Evolutionary conservation across 35 echinoderm and acorn worm species (phyloP).

Genomic region (Acanthaster planci): DNA sequence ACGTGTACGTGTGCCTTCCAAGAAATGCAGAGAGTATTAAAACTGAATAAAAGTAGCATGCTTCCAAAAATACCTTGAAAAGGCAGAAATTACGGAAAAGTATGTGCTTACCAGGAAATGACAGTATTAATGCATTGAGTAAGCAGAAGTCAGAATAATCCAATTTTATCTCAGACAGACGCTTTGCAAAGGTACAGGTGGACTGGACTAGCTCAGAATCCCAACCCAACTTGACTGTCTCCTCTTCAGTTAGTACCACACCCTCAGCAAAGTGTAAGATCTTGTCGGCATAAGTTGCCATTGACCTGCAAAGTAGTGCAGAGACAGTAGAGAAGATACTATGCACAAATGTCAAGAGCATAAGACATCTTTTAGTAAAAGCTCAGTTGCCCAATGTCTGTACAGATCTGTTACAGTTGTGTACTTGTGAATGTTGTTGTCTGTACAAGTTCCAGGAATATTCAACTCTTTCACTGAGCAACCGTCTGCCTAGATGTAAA

Average conservation of each 20-base stretch:
- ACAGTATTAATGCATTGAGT: slow-evolving; percentile 52
- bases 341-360: neutral
- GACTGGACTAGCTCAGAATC: slow-evolving; percentile 38
- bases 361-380: too few species aligned
- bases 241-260: slow-evolving; percentile 33
- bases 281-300: neutral
- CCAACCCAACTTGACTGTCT: slow-evolving; percentile 63
- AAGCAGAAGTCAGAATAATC: slow-evolving; percentile 67
- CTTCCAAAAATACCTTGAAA: too few species aligned
- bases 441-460: too few species aligned
- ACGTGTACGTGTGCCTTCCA: too few species aligned
- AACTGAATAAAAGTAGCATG: too few species aligned
- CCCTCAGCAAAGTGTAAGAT: slow-evolving; percentile 41
- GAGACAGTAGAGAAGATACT: neutral
- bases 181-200: slow-evolving; percentile 44
- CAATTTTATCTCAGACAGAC: slow-evolving; percentile 32
- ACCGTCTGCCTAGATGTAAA: too few species aligned
- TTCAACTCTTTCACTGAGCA: too few species aligned
- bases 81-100: neutral
- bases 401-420: too few species aligned
- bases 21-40: too few species aligned
- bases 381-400: neutral
- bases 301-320: slow-evolving; percentile 36
- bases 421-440: too few species aligned
- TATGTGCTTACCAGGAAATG: slow-evolving; percentile 59